phyloP scores from a whole-genome alignment of 2,113 vertebrate genomes.

The Mustelus asterias region DNA sequence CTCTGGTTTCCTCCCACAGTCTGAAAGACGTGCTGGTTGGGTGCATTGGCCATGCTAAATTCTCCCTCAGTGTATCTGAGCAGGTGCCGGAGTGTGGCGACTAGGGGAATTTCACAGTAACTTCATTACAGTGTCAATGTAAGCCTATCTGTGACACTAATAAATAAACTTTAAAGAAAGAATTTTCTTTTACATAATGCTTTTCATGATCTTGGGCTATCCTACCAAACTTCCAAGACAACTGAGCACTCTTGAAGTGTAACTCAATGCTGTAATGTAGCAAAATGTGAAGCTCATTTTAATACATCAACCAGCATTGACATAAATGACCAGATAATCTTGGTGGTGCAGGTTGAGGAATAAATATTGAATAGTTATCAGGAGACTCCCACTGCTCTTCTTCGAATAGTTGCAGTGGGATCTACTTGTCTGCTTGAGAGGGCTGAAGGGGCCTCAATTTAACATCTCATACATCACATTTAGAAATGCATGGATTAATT shows the following conservation, averaged over 20 bases:
- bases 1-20: too few species aligned
- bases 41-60: too few species aligned
- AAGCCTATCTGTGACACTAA: too few species aligned
- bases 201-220: neutral
- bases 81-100: too few species aligned
- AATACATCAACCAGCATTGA: neutral
- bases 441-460: neutral
- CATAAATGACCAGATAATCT: neutral
- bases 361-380: neutral
- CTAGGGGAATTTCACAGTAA: too few species aligned
- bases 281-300: neutral
- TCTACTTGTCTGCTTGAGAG: neutral
- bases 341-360: neutral
- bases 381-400: neutral
- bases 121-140: too few species aligned
- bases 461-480: neutral
- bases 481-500: neutral
- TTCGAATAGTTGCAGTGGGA: neutral
- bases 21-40: too few species aligned
- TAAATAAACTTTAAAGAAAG: neutral
- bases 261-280: neutral
- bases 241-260: neutral
- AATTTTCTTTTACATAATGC: neutral
- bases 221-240: neutral
- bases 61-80: too few species aligned